Percentiles rank a stretch among this genome's conserved stretches.
phyloP scores from a whole-genome alignment of 2,113 vertebrate species.

The Pleuronectes platessa region DNA sequence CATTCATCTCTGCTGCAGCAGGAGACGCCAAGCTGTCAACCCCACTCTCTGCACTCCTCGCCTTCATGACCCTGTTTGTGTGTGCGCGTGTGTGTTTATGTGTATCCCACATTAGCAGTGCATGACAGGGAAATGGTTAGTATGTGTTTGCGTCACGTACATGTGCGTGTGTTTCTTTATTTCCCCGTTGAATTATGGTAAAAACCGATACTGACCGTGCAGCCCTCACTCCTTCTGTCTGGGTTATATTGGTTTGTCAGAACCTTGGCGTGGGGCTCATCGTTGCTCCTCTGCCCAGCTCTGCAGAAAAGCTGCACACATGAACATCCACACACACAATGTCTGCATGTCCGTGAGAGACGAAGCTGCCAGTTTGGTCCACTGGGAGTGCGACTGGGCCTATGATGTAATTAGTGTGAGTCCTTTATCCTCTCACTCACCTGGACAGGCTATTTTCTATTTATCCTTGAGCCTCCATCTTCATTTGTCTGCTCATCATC shows the following conservation, averaged over 20 bases:
- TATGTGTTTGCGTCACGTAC: constrained; percentile 1
- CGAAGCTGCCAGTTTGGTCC: background rate
- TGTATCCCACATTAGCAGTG: constrained; percentile 22
- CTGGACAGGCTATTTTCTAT: constrained; percentile 21
- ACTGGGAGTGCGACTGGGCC: background rate
- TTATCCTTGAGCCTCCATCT: constrained; percentile 20
- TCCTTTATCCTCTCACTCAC: constrained; percentile 11
- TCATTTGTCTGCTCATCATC: constrained; percentile 17
- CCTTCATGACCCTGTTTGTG: constrained; percentile 37
- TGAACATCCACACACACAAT: constrained; percentile 3
- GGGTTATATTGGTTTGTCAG: constrained; percentile 21
- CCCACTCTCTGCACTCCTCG: constrained; percentile 28
- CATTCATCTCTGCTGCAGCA: constrained; percentile 71
- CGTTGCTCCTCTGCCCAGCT: constrained; percentile 18
- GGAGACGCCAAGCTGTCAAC: constrained; percentile 50
- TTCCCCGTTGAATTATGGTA: constrained; percentile 29
- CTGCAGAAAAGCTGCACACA: background rate
- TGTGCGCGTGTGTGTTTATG: background rate
- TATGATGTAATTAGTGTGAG: constrained; percentile 12
- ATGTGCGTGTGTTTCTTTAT: background rate
- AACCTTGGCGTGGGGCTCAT: background rate
- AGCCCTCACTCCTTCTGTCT: constrained; percentile 23
- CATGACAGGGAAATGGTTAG: constrained; percentile 9
- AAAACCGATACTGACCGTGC: constrained; percentile 8
- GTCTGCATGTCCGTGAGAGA: constrained; percentile 39